Base-by-base conservation (phyloP, 2,888 invertebrate genomes). In the Torymus aiolomorphi region DNA sequence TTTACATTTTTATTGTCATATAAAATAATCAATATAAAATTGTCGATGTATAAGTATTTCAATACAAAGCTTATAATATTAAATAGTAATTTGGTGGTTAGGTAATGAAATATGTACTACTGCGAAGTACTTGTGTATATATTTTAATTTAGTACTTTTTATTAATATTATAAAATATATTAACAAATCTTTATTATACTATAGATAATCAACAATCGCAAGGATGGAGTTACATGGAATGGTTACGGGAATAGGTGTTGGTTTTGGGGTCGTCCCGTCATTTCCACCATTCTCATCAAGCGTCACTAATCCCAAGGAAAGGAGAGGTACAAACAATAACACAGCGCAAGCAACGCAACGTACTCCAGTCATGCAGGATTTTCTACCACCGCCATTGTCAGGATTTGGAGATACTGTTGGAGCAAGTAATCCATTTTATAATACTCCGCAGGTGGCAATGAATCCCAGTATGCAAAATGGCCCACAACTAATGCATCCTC, bases 391-490 rank as follows among this genome's bases (percentile, higher is more conserved):
- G 31, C 94, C 95, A 1, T 92, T 97, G 87, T 95, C 96, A 65
- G 97, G 97, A 84, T 97, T 96, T 91, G 97, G 97, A 54, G 97
- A 97, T 89, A 97, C 97, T 80, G 97, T 98, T 88, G 95, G 97
- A 82, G 97, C 97, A 78, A 97, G 97, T 82, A 98, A 98, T 91
- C 97, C 97, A 57, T 98, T 98, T 90, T 97, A 98, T 91, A 97
- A 98, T 89, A 96, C 96, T 74, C 96, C 92, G 1, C 92, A 91
- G 66, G 89, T 91, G 84, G 88, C 91, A 83, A 91, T 91, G 77
- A 91, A 91, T 84, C 90, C 91, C 1, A 91, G 82, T 71, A 91
- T 92, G 90, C 92, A 92, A 80, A 92, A 89, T 86, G 91, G 91
- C 11, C 91, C 91, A 13, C 91, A 91, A 1, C 91, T 91, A 80